These are phyloP conservation scores for Ptilodon capucinus DNA, from an alignment of 2,888 invertebrate genomes.

Conservation along the genomic window DNA sequence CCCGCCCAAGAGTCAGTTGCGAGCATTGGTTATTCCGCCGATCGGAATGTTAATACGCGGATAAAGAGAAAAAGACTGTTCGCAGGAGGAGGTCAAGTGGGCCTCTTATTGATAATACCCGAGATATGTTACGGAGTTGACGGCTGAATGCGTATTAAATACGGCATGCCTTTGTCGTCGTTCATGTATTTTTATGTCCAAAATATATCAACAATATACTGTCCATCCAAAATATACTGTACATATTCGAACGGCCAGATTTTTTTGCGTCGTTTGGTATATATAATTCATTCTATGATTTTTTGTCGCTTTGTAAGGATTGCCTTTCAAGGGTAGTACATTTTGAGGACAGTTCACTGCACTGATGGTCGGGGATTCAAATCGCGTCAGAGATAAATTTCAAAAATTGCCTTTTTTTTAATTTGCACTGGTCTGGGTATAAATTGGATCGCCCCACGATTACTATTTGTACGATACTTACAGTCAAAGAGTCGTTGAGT, in stretches of 20 bases:
- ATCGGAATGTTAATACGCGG: slow-evolving; percentile 34
- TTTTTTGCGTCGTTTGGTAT: too few relatives aligned
- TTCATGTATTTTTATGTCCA: not conserved
- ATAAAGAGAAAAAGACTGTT: slow-evolving; percentile 30
- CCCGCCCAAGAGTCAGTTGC: slow-evolving; percentile 35
- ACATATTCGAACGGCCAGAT: not conserved
- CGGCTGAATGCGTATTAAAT: not conserved
- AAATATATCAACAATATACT: not conserved
- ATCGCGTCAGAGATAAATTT: too few relatives aligned
- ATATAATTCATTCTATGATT: too few relatives aligned
- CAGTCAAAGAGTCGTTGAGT: too few relatives aligned
- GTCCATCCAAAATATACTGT: not conserved
- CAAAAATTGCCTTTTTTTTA: too few relatives aligned
- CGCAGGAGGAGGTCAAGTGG: slow-evolving; percentile 24
- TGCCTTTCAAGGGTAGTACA: too few relatives aligned
- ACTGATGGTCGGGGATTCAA: too few relatives aligned
- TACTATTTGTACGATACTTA: too few relatives aligned
- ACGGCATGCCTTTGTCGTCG: not conserved
- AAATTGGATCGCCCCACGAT: too few relatives aligned
- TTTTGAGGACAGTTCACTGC: too few relatives aligned
- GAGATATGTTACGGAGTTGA: slow-evolving; percentile 13
- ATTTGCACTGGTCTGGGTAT: too few relatives aligned
- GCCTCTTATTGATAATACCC: slow-evolving; percentile 21
- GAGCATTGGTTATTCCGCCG: slow-evolving; percentile 48
- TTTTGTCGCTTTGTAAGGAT: too few relatives aligned